A percentile compares a stretch with the other conserved stretches of the same genome.
Evolutionary conservation across 2,113 vertebrate species (phyloP).

Genomic region (Vidua chalybeata): DNA sequence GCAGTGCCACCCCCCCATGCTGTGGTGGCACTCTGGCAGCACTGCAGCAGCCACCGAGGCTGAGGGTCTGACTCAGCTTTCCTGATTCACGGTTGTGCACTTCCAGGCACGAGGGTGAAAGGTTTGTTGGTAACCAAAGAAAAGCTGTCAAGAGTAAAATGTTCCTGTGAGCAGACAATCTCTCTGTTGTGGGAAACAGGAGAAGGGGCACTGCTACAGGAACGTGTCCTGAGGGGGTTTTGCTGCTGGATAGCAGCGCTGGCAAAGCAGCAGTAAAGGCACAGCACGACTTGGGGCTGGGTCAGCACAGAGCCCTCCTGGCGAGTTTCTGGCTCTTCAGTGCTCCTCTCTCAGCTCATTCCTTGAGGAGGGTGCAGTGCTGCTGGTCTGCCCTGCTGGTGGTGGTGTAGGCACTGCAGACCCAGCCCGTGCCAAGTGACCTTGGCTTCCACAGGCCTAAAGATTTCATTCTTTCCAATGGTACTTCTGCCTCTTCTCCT

Average conservation of each 20-base stretch:
- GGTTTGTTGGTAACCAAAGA: background rate
- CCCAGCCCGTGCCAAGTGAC: background rate
- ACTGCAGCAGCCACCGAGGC: background rate
- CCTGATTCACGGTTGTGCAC: background rate
- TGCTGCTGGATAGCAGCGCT: background rate
- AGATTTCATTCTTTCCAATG: background rate
- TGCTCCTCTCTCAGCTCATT: background rate
- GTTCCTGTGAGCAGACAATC: background rate
- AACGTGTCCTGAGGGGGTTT: background rate
- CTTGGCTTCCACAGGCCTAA: background rate
- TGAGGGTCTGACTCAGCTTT: background rate
- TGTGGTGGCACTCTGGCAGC: background rate
- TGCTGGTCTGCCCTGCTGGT: background rate
- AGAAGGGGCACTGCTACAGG: background rate
- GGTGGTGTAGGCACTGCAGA: background rate
- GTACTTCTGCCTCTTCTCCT: background rate
- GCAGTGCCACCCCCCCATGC: background rate
- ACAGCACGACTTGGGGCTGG: accelerated
- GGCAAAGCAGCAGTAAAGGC: background rate
- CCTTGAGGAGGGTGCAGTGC: background rate
- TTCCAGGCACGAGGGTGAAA: background rate
- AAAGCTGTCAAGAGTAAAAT: background rate
- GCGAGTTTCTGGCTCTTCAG: background rate
- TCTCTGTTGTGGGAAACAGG: background rate
- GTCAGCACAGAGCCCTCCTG: background rate